These are phyloP conservation scores for Sakesphorus luctuosus DNA, from an alignment of 2,113 vertebrate species.

Conservation along the genomic window DNA sequence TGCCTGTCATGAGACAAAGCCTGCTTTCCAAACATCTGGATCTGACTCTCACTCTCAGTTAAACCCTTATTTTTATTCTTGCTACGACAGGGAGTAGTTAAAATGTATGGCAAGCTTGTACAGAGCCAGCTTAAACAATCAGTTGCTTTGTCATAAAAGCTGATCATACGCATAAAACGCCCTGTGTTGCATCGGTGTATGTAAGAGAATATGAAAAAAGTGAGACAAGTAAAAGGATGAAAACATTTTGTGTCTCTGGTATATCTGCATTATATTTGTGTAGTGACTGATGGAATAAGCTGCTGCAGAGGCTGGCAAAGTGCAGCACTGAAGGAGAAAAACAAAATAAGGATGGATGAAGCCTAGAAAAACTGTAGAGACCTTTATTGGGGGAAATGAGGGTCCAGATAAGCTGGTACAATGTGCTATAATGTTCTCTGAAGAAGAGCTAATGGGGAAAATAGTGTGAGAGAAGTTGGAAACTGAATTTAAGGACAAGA, in stretches of 20 bases:
- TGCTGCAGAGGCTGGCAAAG: background rate
- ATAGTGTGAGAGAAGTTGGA: background rate
- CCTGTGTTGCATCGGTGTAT: background rate
- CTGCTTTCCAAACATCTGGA: background rate
- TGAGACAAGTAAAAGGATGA: background rate
- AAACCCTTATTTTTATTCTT: background rate
- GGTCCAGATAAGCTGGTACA: background rate
- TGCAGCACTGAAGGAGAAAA: background rate
- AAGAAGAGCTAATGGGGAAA: background rate
- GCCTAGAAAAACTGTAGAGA: background rate
- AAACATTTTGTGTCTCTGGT: background rate
- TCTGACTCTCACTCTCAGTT: background rate
- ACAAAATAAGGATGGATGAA: background rate
- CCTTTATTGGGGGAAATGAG: accelerated
- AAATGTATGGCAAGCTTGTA: background rate
- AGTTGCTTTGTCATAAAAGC: background rate
- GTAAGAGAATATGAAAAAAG: background rate
- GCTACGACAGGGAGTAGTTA: background rate
- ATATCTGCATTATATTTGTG: background rate
- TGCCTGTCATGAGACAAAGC: background rate
- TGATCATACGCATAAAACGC: background rate
- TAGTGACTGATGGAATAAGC: background rate
- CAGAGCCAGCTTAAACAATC: background rate
- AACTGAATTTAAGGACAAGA: background rate
- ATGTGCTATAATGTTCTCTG: background rate